phyloP scores from a whole-genome alignment of 2,113 vertebrate species.

The Zosterops japonicus region DNA sequence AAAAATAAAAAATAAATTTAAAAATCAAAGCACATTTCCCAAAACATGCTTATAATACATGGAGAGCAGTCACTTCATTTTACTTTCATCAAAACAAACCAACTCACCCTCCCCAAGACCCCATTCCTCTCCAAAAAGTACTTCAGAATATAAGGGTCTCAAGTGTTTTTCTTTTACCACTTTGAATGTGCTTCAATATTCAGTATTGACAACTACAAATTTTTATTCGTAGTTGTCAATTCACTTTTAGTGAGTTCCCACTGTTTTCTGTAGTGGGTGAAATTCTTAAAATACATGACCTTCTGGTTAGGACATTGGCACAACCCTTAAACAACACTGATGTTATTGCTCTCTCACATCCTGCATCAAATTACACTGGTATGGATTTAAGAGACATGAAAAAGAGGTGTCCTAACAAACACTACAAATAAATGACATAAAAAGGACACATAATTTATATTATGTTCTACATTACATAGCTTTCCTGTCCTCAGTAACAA shows the following conservation, averaged over 20 bases:
- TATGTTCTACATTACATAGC: not conserved
- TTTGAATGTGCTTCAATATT: not conserved
- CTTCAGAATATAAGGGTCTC: not conserved
- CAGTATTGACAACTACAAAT: not conserved
- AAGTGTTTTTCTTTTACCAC: not conserved
- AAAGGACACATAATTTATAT: not conserved
- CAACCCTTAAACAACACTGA: not conserved
- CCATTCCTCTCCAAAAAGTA: not conserved
- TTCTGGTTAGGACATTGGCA: not conserved
- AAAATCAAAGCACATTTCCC: constrained; percentile 9
- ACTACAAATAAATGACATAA: not conserved
- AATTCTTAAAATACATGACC: not conserved
- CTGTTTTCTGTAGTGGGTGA: not conserved
- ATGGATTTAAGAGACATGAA: not conserved
- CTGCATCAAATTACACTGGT: not conserved
- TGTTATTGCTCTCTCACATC: not conserved
- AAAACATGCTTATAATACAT: not conserved
- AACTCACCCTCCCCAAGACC: not conserved
- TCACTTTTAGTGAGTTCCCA: not conserved
- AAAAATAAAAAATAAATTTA: not conserved
- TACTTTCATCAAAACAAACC: not conserved
- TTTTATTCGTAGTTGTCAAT: not conserved
- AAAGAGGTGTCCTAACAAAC: not conserved
- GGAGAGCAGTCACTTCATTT: not conserved
- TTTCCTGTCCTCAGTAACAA: not conserved